Base-by-base conservation (phyloP, 2,113 vertebrate genomes). In the Nycticryphes semicollaris region DNA sequence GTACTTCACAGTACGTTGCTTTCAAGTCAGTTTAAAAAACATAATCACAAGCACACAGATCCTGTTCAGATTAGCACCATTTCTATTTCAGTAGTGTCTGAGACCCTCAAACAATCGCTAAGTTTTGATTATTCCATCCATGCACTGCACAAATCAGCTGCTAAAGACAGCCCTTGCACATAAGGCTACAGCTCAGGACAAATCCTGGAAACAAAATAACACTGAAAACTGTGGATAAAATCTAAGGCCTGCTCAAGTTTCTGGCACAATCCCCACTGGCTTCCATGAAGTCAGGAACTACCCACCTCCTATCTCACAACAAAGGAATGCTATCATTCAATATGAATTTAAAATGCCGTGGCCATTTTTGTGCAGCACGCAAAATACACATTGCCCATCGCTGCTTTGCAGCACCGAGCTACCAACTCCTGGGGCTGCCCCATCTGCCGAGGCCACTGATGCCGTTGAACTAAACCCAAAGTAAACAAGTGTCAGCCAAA, bases 401-500 rank as follows among this genome's bases (percentile, higher is more conserved):
- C 17, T 18, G 41, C 30, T 31, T 8, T 0, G 3, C 21, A 48
- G 76, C n/a, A 7, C 56, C 0, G 1, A 89, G 68, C 56, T 47
- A 77, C 78, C 84, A 72, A 1, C 41, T 84, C 30, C 54, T 54
- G 20, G 77, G 27, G 87, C 77, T 66, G 48, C 69, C 47, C 2
- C 0, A 41, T 28, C 68, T 72, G 82, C 72, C 2, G 17, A 48
- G 75, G 68, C 87, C 80, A 72, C n/a, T n/a, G 91, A 74, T 64
- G 78, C 69, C 64, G 80, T 37, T 89, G 70, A 95, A 89, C 64
- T 53, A 76, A 86, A 82, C 31, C 73, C 86, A 94, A 95, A 48
- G 73, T 72, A 94, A 95, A 93, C 89, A 95, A 95, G 63, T 4
- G 31, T 39, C 88, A 87, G 95, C 67, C 92, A 90, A 94, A 87